Percentiles rank a stretch among this genome's conserved stretches.
These are phyloP conservation scores for Macrophya annulata DNA, from an alignment of 2,888 invertebrate genomes.

Conservation along the genomic window DNA sequence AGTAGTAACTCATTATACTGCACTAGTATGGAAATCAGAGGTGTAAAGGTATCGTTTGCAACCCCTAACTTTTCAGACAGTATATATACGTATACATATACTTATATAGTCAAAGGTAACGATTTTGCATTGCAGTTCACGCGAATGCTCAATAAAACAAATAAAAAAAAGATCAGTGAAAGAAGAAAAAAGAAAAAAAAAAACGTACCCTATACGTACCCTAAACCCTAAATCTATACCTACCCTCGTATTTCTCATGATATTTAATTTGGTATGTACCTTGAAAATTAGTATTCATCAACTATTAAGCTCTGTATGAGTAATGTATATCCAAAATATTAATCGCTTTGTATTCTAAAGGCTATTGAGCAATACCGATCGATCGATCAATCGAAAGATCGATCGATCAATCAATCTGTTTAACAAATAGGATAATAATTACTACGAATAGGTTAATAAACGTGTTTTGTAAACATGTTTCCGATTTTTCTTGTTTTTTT, in stretches of 20 bases:
- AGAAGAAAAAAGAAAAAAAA: no score
- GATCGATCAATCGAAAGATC: not conserved
- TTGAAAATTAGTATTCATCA: not conserved
- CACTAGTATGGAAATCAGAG: not conserved
- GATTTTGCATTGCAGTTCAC: not conserved
- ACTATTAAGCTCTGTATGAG: not conserved
- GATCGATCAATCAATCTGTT: not conserved
- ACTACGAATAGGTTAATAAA: not conserved
- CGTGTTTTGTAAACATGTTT: not conserved
- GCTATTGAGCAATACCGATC: not conserved
- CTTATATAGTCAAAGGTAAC: no score
- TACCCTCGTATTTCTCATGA: not conserved
- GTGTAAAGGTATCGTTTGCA: slow-evolving; percentile 5
- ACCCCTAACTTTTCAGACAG: slow-evolving; percentile 8
- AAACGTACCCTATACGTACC: no score
- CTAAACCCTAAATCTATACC: no score
- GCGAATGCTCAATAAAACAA: slow-evolving; percentile 18
- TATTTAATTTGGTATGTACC: not conserved
- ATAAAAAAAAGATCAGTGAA: no score
- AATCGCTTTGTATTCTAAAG: not conserved
- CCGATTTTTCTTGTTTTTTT: not conserved
- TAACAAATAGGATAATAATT: not conserved
- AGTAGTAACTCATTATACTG: slow-evolving; percentile 12
- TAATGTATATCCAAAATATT: not conserved
- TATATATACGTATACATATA: not conserved